phyloP scores from a whole-genome alignment of 2,888 invertebrate species.

The Helicoverpa assulta region DNA sequence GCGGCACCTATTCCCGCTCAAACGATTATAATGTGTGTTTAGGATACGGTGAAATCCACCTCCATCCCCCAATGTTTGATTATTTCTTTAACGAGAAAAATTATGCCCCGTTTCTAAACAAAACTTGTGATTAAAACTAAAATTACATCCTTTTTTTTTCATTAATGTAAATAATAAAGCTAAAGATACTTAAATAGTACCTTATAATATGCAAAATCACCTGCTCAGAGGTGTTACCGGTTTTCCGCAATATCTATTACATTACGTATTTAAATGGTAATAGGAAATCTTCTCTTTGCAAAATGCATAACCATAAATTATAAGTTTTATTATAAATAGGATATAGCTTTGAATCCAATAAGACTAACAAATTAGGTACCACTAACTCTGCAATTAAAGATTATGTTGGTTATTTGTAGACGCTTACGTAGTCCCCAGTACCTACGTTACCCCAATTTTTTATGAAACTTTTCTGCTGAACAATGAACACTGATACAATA shows the following conservation, averaged over 20 bases:
- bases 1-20: neutral
- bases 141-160: no score
- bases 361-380: neutral
- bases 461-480: no score
- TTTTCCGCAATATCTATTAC: slow-evolving; percentile 18
- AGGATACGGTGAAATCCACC: neutral
- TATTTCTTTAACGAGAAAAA: neutral
- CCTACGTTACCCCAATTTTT: no score
- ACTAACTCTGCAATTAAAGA: no score
- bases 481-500: neutral
- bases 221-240: slow-evolving; percentile 17
- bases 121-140: neutral
- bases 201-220: slow-evolving; percentile 23
- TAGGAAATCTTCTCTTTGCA: slow-evolving; percentile 7
- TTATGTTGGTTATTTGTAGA: no score
- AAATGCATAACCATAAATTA: slow-evolving; percentile 1
- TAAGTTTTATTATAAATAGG: neutral
- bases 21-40: neutral
- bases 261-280: slow-evolving; percentile 17
- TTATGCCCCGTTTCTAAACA: neutral
- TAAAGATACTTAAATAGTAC: no score
- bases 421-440: no score
- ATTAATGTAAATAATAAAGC: no score
- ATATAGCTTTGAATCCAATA: neutral
- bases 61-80: neutral